Evolutionary conservation across 1,140 invertebrate genomes (phyloP).

Genomic region (Chironomus tepperi): DNA sequence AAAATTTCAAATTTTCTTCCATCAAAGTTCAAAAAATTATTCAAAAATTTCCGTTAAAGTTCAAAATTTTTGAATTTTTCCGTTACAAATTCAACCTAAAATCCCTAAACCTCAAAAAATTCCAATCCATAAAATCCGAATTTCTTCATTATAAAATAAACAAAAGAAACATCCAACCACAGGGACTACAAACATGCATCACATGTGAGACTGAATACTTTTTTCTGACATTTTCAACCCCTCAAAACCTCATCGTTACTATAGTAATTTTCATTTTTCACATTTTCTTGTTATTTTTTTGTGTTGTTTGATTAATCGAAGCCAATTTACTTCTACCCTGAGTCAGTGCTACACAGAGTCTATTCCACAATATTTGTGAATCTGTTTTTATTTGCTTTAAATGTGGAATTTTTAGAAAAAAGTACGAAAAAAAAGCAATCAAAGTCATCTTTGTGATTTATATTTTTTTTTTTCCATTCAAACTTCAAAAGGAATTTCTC

Average conservation of each 20-base stretch:
- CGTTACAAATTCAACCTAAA: too few species aligned
- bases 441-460: slow-evolving; percentile 5
- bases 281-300: slow-evolving; percentile 3
- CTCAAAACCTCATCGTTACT: slow-evolving; percentile 19
- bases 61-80: too few species aligned
- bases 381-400: not conserved
- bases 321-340: not conserved
- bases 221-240: not conserved
- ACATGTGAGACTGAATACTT: not conserved
- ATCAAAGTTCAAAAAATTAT: too few species aligned
- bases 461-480: not conserved
- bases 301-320: slow-evolving; percentile 21
- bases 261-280: slow-evolving; percentile 20
- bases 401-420: not conserved
- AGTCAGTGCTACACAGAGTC: too few species aligned
- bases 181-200: too few species aligned
- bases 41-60: too few species aligned
- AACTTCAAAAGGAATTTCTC: not conserved
- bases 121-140: too few species aligned
- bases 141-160: too few species aligned
- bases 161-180: too few species aligned
- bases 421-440: not conserved
- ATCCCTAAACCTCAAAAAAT: too few species aligned
- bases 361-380: too few species aligned
- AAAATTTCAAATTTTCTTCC: too few species aligned